A percentile compares a stretch with the other conserved stretches of the same genome.
Conservation (phyloP, 1,140 invertebrate species). For the Drosophila elegans region DNA sequence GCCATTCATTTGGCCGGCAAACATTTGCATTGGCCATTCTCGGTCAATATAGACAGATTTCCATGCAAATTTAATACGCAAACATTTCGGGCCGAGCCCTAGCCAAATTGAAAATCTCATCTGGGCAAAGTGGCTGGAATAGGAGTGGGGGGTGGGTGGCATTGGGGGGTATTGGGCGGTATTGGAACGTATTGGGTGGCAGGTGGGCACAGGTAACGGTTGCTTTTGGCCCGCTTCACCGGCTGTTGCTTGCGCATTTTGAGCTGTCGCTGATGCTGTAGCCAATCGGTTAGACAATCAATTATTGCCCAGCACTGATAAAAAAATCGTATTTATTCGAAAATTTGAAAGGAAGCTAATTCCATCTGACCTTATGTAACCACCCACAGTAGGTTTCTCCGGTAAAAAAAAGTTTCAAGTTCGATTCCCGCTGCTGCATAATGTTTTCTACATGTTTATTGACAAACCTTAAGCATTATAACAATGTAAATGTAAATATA, state of each 20-base stretch:
- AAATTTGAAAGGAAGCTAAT: not conserved
- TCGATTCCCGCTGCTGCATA: too few species aligned
- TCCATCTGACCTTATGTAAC: too few species aligned
- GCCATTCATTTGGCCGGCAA: constrained; percentile 80
- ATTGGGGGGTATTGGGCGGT: not conserved
- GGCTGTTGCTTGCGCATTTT: constrained; percentile 46
- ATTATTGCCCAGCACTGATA: constrained; percentile 60
- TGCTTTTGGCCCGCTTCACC: constrained; percentile 18
- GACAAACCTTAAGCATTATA: not conserved
- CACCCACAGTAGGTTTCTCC: too few species aligned
- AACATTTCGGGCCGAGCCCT: constrained; percentile 73
- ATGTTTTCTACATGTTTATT: too few species aligned
- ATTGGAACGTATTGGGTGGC: not conserved
- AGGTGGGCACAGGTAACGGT: constrained; percentile 7
- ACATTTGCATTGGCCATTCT: constrained; percentile 83
- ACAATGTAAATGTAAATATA: too few species aligned
- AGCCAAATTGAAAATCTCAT: constrained; percentile 84
- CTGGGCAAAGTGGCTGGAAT: constrained; percentile 65
- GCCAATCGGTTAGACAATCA: constrained; percentile 76
- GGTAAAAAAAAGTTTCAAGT: too few species aligned
- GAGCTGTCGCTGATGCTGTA: constrained; percentile 57
- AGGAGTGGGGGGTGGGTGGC: not conserved
- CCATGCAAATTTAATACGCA: constrained; percentile 85
- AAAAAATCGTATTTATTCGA: not conserved
- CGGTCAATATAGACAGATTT: constrained; percentile 85